Percentiles rank a stretch among this genome's conserved stretches.
Conservation (phyloP, 1,140 invertebrate genomes). For the Nixonia krombeini region DNA sequence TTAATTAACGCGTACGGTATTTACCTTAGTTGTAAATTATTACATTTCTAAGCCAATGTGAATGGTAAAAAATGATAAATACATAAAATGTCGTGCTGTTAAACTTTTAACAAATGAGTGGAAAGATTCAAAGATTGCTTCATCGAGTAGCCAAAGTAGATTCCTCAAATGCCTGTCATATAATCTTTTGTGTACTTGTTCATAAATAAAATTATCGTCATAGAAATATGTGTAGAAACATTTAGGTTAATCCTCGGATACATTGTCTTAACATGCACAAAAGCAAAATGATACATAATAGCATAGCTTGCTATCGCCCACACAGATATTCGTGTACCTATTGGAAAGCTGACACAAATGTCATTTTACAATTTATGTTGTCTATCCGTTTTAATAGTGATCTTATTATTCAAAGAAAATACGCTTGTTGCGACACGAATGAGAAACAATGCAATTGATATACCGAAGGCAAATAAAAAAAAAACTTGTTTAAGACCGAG, state of each 20-base stretch:
- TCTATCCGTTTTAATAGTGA: conserved; percentile 23
- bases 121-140: too few species aligned
- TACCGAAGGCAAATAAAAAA: neutral
- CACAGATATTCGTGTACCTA: conserved; percentile 21
- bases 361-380: conserved; percentile 36
- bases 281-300: conserved; percentile 39
- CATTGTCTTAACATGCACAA: conserved; percentile 43
- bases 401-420: conserved; percentile 24
- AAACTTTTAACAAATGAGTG: too few species aligned
- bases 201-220: conserved; percentile 39
- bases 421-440: neutral
- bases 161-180: neutral
- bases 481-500: neutral
- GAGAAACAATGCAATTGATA: neutral
- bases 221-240: conserved; percentile 27
- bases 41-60: too few species aligned
- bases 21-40: too few species aligned
- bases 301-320: conserved; percentile 38
- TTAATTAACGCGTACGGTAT: too few species aligned
- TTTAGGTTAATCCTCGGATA: conserved; percentile 19
- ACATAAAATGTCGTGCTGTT: neutral
- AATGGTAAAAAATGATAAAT: too few species aligned
- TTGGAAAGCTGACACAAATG: conserved; percentile 31
- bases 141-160: neutral
- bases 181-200: conserved; percentile 21